phyloP scores from a whole-genome alignment of 2,888 invertebrate species.

The Melolontha melolontha region DNA sequence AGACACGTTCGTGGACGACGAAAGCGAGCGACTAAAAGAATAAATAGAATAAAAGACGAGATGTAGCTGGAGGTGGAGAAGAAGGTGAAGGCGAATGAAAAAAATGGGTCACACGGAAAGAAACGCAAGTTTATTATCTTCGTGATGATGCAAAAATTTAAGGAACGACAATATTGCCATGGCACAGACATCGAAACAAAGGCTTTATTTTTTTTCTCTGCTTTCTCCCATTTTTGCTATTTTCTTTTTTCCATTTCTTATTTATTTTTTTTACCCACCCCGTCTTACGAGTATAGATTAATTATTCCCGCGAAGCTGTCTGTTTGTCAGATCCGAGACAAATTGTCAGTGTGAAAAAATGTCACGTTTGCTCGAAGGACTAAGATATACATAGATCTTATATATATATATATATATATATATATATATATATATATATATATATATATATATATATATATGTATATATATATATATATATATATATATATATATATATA shows the following conservation, averaged over 20 bases:
- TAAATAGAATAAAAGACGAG: too few species aligned
- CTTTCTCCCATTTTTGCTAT: neutral
- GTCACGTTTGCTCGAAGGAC: conserved; percentile 52
- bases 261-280: neutral
- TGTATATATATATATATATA: too few species aligned
- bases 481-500: too few species aligned
- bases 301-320: too few species aligned
- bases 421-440: too few species aligned
- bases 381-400: too few species aligned
- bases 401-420: conserved; percentile 47
- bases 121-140: conserved; percentile 10
- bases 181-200: conserved; percentile 10
- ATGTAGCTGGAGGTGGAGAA: too few species aligned
- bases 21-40: too few species aligned
- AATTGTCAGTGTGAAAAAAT: conserved; percentile 58
- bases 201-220: neutral
- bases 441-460: too few species aligned
- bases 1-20: too few species aligned
- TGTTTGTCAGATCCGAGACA: conserved; percentile 50
- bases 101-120: neutral
- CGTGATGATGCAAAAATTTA: conserved; percentile 19
- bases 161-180: conserved; percentile 14
- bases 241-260: neutral
- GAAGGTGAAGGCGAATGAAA: too few species aligned
- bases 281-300: too few species aligned